Evolutionary conservation across 2,113 vertebrate species (phyloP), one percentile per base, ranked within the genome.

Genomic region (Cisticola juncidis): DNA sequence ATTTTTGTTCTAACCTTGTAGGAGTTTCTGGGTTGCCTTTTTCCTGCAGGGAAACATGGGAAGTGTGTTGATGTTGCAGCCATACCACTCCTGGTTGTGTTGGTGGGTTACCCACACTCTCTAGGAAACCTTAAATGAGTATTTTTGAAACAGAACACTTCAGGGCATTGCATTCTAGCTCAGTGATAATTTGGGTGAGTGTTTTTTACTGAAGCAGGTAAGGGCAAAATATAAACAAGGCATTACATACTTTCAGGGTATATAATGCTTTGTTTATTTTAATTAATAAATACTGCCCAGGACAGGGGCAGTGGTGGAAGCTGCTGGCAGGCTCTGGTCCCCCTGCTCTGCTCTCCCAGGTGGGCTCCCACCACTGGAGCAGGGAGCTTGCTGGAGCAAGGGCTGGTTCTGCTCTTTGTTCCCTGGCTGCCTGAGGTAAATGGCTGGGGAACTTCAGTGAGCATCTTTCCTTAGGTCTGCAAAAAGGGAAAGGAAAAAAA

Each of bases 341-440:
- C 36, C 19, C 82, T 51, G 22, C 44, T 76, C 47, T 87, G 60
- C 71, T 38, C 47, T 86, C 78, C 73, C 44, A 35, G 76, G 14
- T 4, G 3, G 42, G 53, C 29, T 95, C 51, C 72, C 54, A 15
- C 51, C 20, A 15, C 10, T 9, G 45, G 88, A 38, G 47, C 18
- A 3, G 62, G 72, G 82, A 50, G 13, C 54, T 84, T 51, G 51
- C 42, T 18, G n/a, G 65, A 88, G 81, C 62, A 81, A 54, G 38
- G 82, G 50, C 51, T 5, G 0, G 61, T 38, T 81, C 88, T 88
- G 83, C 90, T 95, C 81, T 97, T 95, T 94, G 92, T 95, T 93
- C 90, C 69, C 56, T 9, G 7, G 17, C 72, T 65, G 56, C 77
- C 93, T n/a, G 79, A 60, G 58, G 54, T 44, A 73, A 89, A 86